Evolutionary conservation across 2,888 invertebrate species (phyloP).

Genomic region (Athalia cordata): DNA sequence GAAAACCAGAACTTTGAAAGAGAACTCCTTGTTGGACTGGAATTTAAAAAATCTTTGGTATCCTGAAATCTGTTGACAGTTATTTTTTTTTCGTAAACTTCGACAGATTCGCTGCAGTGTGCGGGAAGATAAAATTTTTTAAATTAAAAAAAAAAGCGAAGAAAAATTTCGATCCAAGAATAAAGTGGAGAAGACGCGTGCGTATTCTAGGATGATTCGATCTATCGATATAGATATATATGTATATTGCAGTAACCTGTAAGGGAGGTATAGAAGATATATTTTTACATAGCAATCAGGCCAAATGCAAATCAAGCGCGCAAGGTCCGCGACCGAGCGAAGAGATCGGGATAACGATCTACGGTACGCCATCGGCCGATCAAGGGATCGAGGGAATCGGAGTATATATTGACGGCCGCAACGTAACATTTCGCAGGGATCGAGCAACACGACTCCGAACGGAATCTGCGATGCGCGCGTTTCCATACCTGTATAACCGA

Average conservation of each 20-base stretch:
- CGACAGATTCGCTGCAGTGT: background rate
- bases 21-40: too few species aligned
- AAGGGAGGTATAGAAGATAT: background rate
- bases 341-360: constrained; percentile 51
- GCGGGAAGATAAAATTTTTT: background rate
- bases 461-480: constrained; percentile 28
- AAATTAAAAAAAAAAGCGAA: background rate
- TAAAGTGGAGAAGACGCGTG: background rate
- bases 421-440: background rate
- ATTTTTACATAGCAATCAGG: constrained; percentile 38
- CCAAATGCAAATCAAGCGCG: constrained; percentile 51
- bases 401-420: constrained; percentile 32
- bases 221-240: background rate
- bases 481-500: too few species aligned
- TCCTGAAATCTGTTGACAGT: too few species aligned
- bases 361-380: constrained; percentile 40
- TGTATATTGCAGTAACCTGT: background rate
- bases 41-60: too few species aligned
- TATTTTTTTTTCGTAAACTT: too few species aligned
- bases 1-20: too few species aligned
- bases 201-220: background rate
- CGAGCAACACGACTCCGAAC: constrained; percentile 41
- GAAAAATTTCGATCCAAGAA: background rate
- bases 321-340: constrained; percentile 40
- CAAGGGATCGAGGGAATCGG: constrained; percentile 40